Base-by-base conservation (phyloP, 2,888 invertebrate genomes). In the Microctonus brassicae region DNA sequence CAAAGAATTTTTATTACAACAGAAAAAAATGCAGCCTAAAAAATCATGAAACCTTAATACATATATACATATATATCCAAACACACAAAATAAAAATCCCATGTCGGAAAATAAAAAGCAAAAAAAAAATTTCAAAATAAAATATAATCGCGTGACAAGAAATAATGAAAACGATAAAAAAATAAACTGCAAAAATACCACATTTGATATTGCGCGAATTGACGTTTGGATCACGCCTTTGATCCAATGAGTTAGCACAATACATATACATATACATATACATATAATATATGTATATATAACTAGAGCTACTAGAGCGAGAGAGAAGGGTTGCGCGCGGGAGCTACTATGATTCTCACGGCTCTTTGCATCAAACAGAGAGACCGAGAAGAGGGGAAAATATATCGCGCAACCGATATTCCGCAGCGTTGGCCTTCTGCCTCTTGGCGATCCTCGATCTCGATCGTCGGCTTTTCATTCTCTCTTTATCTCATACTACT, bases 301-400 rank as follows among this genome's bases (percentile, higher is more conserved):
- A 47, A 17, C n/a, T 47, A 7, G 17, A 47, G 47, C 17, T 47
- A 6, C 22, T n/a, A 22, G 39, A 42, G 39, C 10, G 39, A 42
- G 39, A 55, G 47, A 47, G 47, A 55, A 55, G 29, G 24, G 29
- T 24, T 26, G n/a, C 29, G 64, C 60, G 58, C 26, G 63, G 68
- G 70, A 68, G 73, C 75, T 75, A 76, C 79, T 80, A 79, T 78
- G 77, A 83, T 83, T 83, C 83, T 82, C 82, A 82, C 83, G 82
- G 80, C 77, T 79, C 75, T 72, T 47, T 17, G 47, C 47, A 47
- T 47, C 47, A 47, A 47, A 47, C 17, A 13, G 39, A 39, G n/a
- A 17, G 5, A 47, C 17, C 42, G 42, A 64, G 71, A 53, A 61
- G 52, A 53, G 55, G 42, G 61, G 61, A 61, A 62, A 60, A 62